These are phyloP conservation scores for Halisarca cf. caerulea DNA, from an alignment of 37 sponge, comb jelly and placozoan species.

Conservation along the genomic window DNA sequence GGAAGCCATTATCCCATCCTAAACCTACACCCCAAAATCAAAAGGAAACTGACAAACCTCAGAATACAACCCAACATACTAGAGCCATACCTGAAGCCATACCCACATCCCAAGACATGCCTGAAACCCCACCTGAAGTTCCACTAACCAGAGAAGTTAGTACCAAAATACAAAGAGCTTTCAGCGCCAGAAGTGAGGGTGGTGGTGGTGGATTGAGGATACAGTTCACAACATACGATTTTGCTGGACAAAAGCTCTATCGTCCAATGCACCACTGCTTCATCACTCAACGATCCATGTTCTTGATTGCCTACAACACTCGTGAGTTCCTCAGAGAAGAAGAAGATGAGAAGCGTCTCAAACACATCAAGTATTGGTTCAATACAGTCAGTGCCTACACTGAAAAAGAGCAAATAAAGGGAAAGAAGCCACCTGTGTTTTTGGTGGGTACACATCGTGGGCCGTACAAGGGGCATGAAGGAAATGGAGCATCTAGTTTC, in stretches of 20 bases:
- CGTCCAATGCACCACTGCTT: constrained; percentile 81
- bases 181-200: neutral
- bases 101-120: no score
- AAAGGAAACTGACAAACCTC: no score
- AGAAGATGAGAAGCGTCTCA: neutral
- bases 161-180: neutral
- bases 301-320: constrained; percentile 47
- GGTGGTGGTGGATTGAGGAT: neutral
- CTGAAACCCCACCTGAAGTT: no score
- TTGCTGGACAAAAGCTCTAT: constrained; percentile 71
- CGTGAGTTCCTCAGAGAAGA: neutral
- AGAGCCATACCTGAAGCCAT: no score
- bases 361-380: constrained; percentile 56
- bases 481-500: neutral
- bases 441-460: constrained; percentile 50
- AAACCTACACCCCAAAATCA: no score
- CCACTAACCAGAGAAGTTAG: neutral
- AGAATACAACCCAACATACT: no score
- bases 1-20: no score
- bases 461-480: constrained; percentile 2
- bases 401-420: neutral
- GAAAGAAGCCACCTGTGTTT: constrained; percentile 33
- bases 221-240: constrained; percentile 45
- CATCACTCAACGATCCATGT: constrained; percentile 58
- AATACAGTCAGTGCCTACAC: constrained; percentile 56